These are phyloP conservation scores for Halcyon smyrnensis DNA, from an alignment of 2,797 vertebrate genomes.

Conservation along the genomic window DNA sequence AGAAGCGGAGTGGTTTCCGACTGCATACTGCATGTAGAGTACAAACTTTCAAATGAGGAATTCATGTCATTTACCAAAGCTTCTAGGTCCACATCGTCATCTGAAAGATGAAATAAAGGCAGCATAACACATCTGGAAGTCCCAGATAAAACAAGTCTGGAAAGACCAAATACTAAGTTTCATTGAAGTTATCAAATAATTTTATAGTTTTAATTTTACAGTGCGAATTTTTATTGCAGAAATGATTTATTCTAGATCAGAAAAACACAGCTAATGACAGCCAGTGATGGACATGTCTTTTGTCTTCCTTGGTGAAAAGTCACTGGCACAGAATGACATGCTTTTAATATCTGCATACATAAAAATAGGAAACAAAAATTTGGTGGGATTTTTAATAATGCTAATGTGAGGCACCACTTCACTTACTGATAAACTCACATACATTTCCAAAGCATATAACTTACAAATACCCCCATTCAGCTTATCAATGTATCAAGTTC, in stretches of 20 bases:
- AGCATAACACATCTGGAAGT: not conserved
- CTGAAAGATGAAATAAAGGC: constrained; percentile 72
- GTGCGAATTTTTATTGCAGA: not conserved
- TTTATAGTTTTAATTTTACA: not conserved
- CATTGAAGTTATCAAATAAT: not conserved
- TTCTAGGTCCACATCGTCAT: constrained; percentile 92
- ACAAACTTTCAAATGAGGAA: constrained; percentile 89
- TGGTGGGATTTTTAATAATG: not conserved
- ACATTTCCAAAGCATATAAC: not conserved
- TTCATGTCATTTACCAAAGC: constrained; percentile 94
- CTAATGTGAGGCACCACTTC: not conserved
- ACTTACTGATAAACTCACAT: not conserved
- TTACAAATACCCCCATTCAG: not conserved
- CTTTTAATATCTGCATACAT: not conserved
- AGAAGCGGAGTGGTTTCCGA: constrained; percentile 86
- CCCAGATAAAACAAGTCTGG: not conserved
- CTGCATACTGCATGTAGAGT: constrained; percentile 84
- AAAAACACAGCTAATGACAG: not conserved
- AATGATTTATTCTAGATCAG: not conserved
- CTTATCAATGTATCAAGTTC: not conserved
- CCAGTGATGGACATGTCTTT: not conserved
- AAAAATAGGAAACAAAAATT: not conserved
- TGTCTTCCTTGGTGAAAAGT: not conserved
- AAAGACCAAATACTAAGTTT: not conserved
- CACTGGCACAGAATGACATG: not conserved